These are phyloP conservation scores for Gopherus flavomarginatus DNA, from an alignment of 2,113 vertebrate species.

Conservation along the genomic window DNA sequence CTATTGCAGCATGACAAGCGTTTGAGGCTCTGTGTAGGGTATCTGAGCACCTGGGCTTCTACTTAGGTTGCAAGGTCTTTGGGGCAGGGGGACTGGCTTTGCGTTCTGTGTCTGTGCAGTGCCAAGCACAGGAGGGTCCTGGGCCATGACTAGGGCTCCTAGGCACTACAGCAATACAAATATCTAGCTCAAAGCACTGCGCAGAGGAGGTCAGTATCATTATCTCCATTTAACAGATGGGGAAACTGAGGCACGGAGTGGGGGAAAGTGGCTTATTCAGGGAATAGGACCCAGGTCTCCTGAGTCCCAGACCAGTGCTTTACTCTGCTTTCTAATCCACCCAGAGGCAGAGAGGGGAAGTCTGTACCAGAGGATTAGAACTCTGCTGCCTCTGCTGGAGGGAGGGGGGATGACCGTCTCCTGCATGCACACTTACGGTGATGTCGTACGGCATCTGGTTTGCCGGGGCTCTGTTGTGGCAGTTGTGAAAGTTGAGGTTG, in stretches of 20 bases:
- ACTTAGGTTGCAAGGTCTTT: background rate
- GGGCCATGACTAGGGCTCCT: background rate
- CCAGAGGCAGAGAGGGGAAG: background rate
- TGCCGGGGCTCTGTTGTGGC: slow-evolving; percentile 38
- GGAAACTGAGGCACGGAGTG: background rate
- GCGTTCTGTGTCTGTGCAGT: background rate
- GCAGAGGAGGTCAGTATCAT: background rate
- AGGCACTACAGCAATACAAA: background rate
- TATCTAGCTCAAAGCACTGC: background rate
- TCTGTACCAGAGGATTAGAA: background rate
- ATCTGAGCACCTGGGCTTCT: too few relatives aligned
- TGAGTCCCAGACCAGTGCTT: background rate
- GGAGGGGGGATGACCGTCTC: background rate
- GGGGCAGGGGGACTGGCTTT: background rate
- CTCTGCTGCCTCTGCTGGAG: background rate
- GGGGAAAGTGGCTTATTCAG: background rate
- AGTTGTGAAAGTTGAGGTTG: slow-evolving; percentile 87
- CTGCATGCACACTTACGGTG: slow-evolving; percentile 68
- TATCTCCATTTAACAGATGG: background rate
- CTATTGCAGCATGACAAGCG: too few relatives aligned
- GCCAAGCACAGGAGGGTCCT: background rate
- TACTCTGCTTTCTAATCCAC: background rate
- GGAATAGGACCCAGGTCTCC: background rate
- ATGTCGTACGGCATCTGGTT: slow-evolving; percentile 70
- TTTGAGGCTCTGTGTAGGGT: background rate